Conservation (phyloP, 2,797 vertebrate genomes). For the Acanthurus leucopareius region DNA sequence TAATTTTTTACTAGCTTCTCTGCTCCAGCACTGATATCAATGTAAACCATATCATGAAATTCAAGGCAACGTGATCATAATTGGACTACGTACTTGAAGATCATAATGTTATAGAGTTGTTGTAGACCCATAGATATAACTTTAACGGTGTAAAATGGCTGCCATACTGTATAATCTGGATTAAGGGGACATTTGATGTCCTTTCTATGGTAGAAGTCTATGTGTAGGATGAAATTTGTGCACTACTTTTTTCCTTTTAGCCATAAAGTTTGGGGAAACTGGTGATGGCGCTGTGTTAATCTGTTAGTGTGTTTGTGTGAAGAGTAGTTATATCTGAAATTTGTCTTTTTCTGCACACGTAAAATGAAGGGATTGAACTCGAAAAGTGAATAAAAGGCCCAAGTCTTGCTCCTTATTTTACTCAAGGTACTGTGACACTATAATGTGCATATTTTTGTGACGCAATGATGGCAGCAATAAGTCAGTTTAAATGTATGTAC, state of each 20-base stretch:
- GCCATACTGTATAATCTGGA: slow-evolving; percentile 76
- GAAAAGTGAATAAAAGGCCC: slow-evolving; percentile 31
- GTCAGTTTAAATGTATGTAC: slow-evolving; percentile 93
- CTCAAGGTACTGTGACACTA: slow-evolving; percentile 88
- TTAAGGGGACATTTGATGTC: slow-evolving; percentile 65
- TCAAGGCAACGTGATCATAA: slow-evolving; percentile 52
- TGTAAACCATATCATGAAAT: slow-evolving; percentile 59
- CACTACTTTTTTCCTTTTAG: slow-evolving; percentile 78
- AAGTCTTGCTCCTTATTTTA: slow-evolving; percentile 58
- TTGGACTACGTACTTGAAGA: slow-evolving; percentile 67
- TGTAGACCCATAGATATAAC: slow-evolving; percentile 69
- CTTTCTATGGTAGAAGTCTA: slow-evolving; percentile 73
- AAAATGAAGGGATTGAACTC: slow-evolving; percentile 70
- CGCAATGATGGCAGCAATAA: slow-evolving; percentile 89
- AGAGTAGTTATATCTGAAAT: slow-evolving; percentile 67
- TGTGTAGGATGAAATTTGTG: slow-evolving; percentile 77
- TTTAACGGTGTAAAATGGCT: slow-evolving; percentile 71
- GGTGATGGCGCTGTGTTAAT: slow-evolving; percentile 75
- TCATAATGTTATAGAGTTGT: slow-evolving; percentile 64
- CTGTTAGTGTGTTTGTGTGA: slow-evolving; percentile 77
- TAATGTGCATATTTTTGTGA: slow-evolving; percentile 95
- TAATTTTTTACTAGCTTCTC: slow-evolving; percentile 95
- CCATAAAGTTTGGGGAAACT: slow-evolving; percentile 65
- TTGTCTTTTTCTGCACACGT: slow-evolving; percentile 60
- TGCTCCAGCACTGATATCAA: slow-evolving; percentile 82